Conservation (phyloP, 2,888 invertebrate species). For the Orthonychiurus folsomi region DNA sequence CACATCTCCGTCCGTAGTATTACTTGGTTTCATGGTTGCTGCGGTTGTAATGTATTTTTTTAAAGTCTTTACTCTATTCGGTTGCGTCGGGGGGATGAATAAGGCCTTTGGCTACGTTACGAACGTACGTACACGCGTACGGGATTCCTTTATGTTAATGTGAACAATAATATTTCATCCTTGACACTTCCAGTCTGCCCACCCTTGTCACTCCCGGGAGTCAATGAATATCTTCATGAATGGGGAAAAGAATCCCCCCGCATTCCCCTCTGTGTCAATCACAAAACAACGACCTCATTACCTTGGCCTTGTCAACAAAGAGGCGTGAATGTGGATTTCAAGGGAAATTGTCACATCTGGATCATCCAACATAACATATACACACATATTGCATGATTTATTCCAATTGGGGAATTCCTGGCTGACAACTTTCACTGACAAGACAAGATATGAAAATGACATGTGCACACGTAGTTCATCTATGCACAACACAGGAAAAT, state of each 20-base stretch:
- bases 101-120: not conserved
- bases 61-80: not conserved
- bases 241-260: not conserved
- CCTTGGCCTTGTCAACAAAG: not conserved
- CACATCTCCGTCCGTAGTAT: not conserved
- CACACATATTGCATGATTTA: too few relatives aligned
- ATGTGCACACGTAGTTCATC: too few relatives aligned
- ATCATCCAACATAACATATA: too few relatives aligned
- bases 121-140: not conserved
- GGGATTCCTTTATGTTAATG: not conserved
- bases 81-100: too few relatives aligned
- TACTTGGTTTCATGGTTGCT: not conserved
- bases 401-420: not conserved
- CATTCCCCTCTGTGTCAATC: too few relatives aligned
- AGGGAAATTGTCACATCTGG: too few relatives aligned
- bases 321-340: too few relatives aligned
- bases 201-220: not conserved
- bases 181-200: not conserved
- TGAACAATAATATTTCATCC: not conserved
- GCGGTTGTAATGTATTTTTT: not conserved
- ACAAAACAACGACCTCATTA: too few relatives aligned
- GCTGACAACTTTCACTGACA: slow-evolving; percentile 7
- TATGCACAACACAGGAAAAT: too few relatives aligned
- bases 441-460: not conserved
- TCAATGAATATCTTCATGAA: not conserved